Conservation (phyloP, 2,113 vertebrate species). For the Amphiprion ocellaris region DNA sequence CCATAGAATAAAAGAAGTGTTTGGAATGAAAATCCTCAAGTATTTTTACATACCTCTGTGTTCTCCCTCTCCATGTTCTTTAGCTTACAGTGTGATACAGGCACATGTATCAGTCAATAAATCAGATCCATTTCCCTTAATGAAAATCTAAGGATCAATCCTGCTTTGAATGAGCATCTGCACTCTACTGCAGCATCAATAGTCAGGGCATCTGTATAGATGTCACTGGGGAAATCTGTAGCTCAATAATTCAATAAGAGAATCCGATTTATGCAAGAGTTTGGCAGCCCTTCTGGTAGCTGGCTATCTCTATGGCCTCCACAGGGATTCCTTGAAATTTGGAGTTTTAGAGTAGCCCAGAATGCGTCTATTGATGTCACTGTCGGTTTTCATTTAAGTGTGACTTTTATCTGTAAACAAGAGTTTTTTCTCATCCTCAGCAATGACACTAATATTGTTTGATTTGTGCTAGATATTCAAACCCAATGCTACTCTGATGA, state of each 20-base stretch:
- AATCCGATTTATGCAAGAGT: constrained; percentile 2
- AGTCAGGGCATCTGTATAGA: neutral
- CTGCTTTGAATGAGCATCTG: constrained; percentile 1
- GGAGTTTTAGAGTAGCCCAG: neutral
- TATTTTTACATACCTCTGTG: neutral
- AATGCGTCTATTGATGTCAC: neutral
- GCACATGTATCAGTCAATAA: too few relatives aligned
- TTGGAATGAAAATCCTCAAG: neutral
- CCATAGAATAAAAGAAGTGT: neutral
- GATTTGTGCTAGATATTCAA: too few relatives aligned
- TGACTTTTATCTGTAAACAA: too few relatives aligned
- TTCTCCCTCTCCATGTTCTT: neutral
- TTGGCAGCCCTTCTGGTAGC: neutral
- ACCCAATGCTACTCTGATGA: too few relatives aligned
- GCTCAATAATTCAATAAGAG: neutral
- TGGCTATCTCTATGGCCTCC: neutral
- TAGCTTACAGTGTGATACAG: too few relatives aligned
- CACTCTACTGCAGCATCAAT: neutral
- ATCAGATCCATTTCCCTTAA: neutral
- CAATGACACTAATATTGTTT: too few relatives aligned
- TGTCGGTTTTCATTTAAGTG: neutral
- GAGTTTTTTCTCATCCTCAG: too few relatives aligned
- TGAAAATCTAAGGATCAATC: constrained; percentile 13
- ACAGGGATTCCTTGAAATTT: neutral
- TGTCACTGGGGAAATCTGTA: neutral